Evolutionary conservation across 1,140 invertebrate species (phyloP), one percentile per base, ranked within the genome.

Genomic region (Drosophila orosa): DNA sequence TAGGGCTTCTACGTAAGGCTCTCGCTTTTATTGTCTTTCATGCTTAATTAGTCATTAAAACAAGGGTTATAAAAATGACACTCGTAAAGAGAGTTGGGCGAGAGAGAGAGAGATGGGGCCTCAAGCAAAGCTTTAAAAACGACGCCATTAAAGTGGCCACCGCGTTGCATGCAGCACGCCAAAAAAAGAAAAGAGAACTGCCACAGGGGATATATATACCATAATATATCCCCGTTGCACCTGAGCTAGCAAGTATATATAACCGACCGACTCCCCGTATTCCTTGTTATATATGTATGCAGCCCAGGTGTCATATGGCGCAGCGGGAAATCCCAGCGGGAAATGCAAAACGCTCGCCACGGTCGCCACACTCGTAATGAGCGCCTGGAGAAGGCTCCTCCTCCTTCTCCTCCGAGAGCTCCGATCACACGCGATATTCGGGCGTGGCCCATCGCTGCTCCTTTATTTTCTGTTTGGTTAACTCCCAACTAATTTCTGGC

Each of bases 251-350:
- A 69, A 19, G 40, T 50, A 40, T 24, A 40, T 9, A 52, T 19
- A 52, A 29, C 48, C 47, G 27, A 29, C 48, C 47, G 27, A 19
- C 47, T 50, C 6, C n/a, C 27, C 17, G 45, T 40, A 31, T 9
- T 15, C 31, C 27, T 19, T 35, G 31, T 39, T 48, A 48, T 8
- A 19, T 50, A 12, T 50, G 37, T 35, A 52, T 57, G 29, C 48
- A 62, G 65, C 22, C 61, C 65, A 78, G 84, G 84, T 87, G 84
- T 87, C 80, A 87, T 84, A 66, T 80, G 84, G 65, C 77, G 74
- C 84, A 80, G 84, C 84, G 84, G 84, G 78, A 79, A 87, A 89
- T 87, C 84, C 84, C 84, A 89, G 84, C 84, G 84, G 84, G 77
- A 66, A 84, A 79, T 79, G 83, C 79, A 86, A 82, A 87, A 73